These are phyloP conservation scores for Aptenodytes forsteri DNA, from an alignment of 2,113 vertebrate species.

Conservation along the genomic window DNA sequence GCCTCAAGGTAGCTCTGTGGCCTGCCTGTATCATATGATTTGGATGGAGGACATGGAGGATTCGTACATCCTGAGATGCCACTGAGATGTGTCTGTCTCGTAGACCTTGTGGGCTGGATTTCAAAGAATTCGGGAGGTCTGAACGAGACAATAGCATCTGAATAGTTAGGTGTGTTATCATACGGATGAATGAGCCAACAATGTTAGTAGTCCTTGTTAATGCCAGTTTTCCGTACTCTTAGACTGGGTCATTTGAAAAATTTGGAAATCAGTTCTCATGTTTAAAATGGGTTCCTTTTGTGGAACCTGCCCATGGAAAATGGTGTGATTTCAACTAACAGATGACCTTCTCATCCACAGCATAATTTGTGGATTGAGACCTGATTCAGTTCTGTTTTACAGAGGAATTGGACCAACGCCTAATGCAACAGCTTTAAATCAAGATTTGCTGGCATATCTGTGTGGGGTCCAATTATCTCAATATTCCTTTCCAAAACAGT, in stretches of 20 bases:
- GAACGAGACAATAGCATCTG: neutral
- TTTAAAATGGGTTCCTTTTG: neutral
- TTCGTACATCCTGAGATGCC: neutral
- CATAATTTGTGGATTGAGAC: neutral
- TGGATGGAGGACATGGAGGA: neutral
- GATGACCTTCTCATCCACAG: neutral
- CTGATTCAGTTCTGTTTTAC: neutral
- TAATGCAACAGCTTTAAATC: constrained; percentile 10
- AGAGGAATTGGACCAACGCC: neutral
- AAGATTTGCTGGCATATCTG: neutral
- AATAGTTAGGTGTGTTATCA: neutral
- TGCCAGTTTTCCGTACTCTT: neutral
- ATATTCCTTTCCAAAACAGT: neutral
- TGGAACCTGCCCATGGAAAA: neutral
- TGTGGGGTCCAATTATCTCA: constrained; percentile 1
- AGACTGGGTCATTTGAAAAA: neutral
- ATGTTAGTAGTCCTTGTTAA: neutral
- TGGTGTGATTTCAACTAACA: neutral
- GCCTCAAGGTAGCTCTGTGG: neutral
- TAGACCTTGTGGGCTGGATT: neutral
- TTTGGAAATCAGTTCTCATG: neutral
- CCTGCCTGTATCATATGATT: neutral
- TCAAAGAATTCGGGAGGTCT: neutral
- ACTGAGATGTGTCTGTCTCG: neutral
- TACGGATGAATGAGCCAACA: neutral